Base-by-base conservation (phyloP, 2,113 vertebrate species). In the Capreolus pygargus region DNA sequence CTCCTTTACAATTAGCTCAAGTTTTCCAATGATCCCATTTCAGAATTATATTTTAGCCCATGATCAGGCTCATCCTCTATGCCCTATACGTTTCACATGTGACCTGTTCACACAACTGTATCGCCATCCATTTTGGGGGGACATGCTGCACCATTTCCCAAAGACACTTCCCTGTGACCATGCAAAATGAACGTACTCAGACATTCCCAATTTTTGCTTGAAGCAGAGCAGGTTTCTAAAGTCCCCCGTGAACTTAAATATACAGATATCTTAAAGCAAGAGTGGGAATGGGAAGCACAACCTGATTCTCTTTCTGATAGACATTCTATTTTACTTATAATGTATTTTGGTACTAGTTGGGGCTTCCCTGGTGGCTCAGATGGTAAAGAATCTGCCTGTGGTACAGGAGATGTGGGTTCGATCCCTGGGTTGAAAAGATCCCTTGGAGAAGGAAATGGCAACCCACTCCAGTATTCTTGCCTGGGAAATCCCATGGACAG, bases 251-350 rank as follows among this genome's bases (percentile, higher is more conserved):
- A 96, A 96, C 96, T 97, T 84, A 84, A 92, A 92, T 82, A 86
- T 91, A 82, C 67, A 74, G 61, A 76, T 52, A 88, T 70, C 91
- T 58, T 91, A 57, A 92, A 97, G 90, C 97, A 95, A 86, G 89
- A 84, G 70, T 70, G 61, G 92, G 97, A 89, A 50, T 89, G 94
- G 86, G 89, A 97, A 95, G 83, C 76, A 30, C 50, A 10, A 97
- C 93, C 91, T 87, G 74, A 86, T 96, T 97, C 67, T 96, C 96
- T 98, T 98, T 98, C 97, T 98, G 96, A 98, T 30, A 97, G 98
- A 98, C 98, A 97, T 55, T 93, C 98, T 97, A 95, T 98, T 98
- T 98, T 98, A 98, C 98, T 98, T 97, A 95, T 98, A 98, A 96
- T 94, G 50, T 98, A 97, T 43, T 74, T 74, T 74, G 70, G 70